Conservation (phyloP, 2,888 invertebrate genomes). For the Zaprionus obscuricornis region DNA sequence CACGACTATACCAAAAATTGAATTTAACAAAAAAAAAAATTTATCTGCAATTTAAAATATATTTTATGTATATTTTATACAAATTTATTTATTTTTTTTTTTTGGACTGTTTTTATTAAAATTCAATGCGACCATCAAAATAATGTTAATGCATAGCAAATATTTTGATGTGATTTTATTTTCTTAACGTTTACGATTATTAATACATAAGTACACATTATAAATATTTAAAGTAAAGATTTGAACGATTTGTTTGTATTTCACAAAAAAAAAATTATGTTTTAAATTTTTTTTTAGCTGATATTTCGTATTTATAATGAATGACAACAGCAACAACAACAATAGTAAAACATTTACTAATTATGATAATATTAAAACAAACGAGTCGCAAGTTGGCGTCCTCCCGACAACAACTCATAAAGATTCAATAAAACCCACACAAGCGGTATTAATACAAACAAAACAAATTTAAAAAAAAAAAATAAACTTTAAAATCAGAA, state of each 20-base stretch:
- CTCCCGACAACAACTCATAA: constrained; percentile 47
- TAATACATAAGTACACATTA: constrained; percentile 27
- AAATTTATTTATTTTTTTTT: constrained; percentile 3
- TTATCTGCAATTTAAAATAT: constrained; percentile 31
- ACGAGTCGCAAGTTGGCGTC: constrained; percentile 22
- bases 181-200: not conserved
- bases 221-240: constrained; percentile 51
- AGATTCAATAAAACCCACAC: constrained; percentile 61
- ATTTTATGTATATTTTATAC: constrained; percentile 36
- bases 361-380: constrained; percentile 71
- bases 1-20: no score
- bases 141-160: constrained; percentile 16
- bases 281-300: constrained; percentile 47
- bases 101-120: no score
- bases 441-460: constrained; percentile 2
- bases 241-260: constrained; percentile 18
- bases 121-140: constrained; percentile 7
- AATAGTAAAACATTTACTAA: constrained; percentile 53
- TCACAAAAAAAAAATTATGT: no score
- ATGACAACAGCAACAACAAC: constrained; percentile 19
- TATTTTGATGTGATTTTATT: constrained; percentile 1
- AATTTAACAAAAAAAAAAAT: no score
- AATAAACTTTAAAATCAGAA: no score
- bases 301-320: constrained; percentile 52
- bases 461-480: no score